Evolutionary conservation across 1,140 invertebrate species (phyloP), one percentile per base, ranked within the genome.

Genomic region (Daktulosphaira vitifoliae): DNA sequence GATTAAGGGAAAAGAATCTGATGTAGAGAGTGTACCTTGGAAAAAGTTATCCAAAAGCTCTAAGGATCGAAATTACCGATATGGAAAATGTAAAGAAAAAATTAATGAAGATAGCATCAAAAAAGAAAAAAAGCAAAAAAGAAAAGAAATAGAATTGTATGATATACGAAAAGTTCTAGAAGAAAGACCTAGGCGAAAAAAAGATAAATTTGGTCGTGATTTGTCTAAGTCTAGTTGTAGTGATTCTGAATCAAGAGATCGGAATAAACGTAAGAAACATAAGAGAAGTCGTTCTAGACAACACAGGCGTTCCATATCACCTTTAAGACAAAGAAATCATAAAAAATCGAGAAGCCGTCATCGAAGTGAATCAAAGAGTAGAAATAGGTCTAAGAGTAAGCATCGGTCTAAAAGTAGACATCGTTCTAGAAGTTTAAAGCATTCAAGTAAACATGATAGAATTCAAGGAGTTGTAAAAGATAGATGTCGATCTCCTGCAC

Each of bases 181-280:
- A 2, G 84, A 86, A 65, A 86, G 85, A 66, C 81, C 82, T 0
- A 76, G 80, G 52, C 78, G 81, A n/a, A 75, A 79, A 18, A 88
- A 86, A 74, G 88, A 90, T 73, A 82, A 85, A 29, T 90, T 89
- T 76, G 88, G 88, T 0, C 77, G 87, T n/a, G 88, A 90, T 73
- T 79, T 82, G 42, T 78, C 76, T 2, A 68, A 74, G 15, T 78
- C 76, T 48, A 73, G 75, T 22, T 39, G 6, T 2, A 62, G 42
- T 48, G 56, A 48, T 62, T 62, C 56, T 3, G 49, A 51, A 13
- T 65, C 62, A 16, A 51, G 22, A 2, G 51, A 53, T n/a, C 33
- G 48, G 18, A 53, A 23, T 52, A 20, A 22, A 15, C 65, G 48
- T 15, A 59, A 44, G 11, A 66, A 66, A 71, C 8, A 70, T 44